Evolutionary conservation across 2,888 invertebrate species (phyloP), one percentile per base, ranked within the genome.

Genomic region (Phasia obesa): DNA sequence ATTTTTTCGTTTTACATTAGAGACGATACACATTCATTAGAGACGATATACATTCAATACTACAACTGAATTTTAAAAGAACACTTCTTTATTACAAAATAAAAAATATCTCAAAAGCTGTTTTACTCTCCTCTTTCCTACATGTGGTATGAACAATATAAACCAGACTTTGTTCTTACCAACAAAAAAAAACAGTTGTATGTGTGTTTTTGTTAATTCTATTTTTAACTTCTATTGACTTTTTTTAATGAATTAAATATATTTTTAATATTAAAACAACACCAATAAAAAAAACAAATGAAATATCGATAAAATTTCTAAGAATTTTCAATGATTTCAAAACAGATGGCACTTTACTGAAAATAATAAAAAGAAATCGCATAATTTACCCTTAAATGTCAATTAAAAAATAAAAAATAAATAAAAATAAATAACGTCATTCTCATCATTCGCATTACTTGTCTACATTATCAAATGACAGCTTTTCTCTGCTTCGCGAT

Each of bases 301-400:
- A 65, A 55, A 35, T 67, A 75, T 76, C 71, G 49, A 27, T 62
- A 7, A 25, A 42, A 65, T 75, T 83, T 79, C 79, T 71, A 71
- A 83, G 83, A 83, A 76, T 83, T 62, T 76, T 71, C 67, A 76
- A 79, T 67, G 79, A 79, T 79, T 83, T 79, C 13, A 17, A 62
- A 79, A 76, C 83, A 83, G 79, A 79, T 83, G 83, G 71, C 47
- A 27, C 17, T 65, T 31, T 55, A 53, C 44, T 44, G 57, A 73
- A 59, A 44, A 42, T 9, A 47, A 62, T 21, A 15, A 70, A 74
- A 70, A 64, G 70, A 71, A 79, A 74, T 74, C 73, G 67, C 67
- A 83, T 83, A 71, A 78, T 71, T 78, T 83, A 75, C 79, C 78
- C 78, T 83, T 83, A 79, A 83, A 79, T 79, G 83, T 65, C 83